Percentiles rank a stretch among this genome's conserved stretches.
Evolutionary conservation across 2,797 vertebrate genomes (phyloP).

Genomic region (Ispidina picta): DNA sequence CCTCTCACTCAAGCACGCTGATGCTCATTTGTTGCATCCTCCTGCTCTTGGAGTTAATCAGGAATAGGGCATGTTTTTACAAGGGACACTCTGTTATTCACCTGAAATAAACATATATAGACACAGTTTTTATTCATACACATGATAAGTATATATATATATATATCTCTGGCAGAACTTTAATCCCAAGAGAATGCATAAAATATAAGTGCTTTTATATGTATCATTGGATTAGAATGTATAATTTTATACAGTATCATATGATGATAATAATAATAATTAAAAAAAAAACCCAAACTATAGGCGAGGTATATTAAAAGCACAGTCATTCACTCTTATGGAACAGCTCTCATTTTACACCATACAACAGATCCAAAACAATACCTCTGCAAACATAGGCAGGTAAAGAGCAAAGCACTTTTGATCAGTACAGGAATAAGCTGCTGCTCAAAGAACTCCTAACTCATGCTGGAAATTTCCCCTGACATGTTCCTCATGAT

Average conservation of each 20-base stretch:
- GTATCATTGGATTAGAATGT: neutral
- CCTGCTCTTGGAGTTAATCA: neutral
- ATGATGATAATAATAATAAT: neutral
- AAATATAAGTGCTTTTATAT: neutral
- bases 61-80: neutral
- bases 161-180: neutral
- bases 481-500: neutral
- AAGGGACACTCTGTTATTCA: neutral
- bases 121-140: too few species aligned
- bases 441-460: neutral
- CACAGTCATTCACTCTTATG: neutral
- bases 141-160: neutral
- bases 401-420: neutral
- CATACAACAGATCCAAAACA: neutral
- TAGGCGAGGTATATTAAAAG: neutral
- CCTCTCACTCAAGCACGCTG: neutral
- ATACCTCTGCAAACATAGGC: neutral
- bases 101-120: neutral
- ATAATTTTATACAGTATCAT: neutral
- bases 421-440: neutral
- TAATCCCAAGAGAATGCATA: neutral
- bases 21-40: neutral
- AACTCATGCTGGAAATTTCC: neutral
- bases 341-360: neutral
- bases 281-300: neutral